Evolutionary conservation across 2,888 invertebrate genomes (phyloP).

Genomic region (Neoscelio sp.): DNA sequence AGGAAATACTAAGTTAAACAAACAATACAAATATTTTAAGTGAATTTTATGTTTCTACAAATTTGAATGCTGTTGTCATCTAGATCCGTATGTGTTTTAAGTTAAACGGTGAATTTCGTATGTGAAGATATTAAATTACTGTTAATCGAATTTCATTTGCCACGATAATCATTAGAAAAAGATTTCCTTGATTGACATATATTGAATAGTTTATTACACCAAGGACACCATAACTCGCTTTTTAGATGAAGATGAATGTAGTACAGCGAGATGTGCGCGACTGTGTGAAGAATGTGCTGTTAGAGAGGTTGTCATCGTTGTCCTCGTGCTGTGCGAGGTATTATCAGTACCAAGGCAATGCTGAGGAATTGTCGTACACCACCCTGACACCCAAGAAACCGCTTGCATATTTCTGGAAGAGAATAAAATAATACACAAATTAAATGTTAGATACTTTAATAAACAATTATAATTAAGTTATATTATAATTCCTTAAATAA

Average conservation of each 20-base stretch:
- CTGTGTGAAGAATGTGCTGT: slow-evolving; percentile 80
- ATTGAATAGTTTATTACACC: slow-evolving; percentile 71
- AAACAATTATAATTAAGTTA: no score
- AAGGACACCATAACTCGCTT: slow-evolving; percentile 81
- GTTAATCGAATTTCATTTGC: not conserved
- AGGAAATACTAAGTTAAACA: no score
- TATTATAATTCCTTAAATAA: not conserved
- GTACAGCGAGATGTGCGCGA: slow-evolving; percentile 76
- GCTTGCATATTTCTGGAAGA: slow-evolving; percentile 79
- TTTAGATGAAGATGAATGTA: slow-evolving; percentile 76
- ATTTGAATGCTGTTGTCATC: no score
- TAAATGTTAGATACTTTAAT: no score
- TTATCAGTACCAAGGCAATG: slow-evolving; percentile 78
- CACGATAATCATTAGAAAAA: not conserved
- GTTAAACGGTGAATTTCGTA: no score
- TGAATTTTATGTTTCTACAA: no score
- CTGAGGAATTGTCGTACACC: slow-evolving; percentile 79
- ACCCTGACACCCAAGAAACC: slow-evolving; percentile 79
- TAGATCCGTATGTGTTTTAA: no score
- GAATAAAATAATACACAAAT: slow-evolving; percentile 1
- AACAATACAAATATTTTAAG: no score
- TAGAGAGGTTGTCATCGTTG: slow-evolving; percentile 80
- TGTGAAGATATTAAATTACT: no score
- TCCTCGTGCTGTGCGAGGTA: slow-evolving; percentile 75
- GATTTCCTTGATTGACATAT: slow-evolving; percentile 10